phyloP scores from a whole-genome alignment of 2,888 invertebrate species.

The Colostygia pectinataria region DNA sequence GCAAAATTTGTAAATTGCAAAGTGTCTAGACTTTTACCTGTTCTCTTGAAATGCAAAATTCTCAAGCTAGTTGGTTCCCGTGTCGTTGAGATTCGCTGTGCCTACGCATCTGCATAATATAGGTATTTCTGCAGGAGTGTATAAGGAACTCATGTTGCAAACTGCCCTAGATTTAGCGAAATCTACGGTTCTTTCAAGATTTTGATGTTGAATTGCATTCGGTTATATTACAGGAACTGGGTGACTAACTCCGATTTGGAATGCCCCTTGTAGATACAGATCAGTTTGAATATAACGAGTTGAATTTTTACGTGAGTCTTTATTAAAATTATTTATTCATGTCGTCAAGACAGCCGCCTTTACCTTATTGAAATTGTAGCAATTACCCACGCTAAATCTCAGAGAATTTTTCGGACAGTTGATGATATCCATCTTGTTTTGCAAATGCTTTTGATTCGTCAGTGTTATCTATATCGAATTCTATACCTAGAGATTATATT shows the following conservation, averaged over 20 bases:
- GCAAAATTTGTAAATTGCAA: constrained; percentile 75
- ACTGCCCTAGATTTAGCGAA: constrained; percentile 51
- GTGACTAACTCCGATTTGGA: constrained; percentile 26
- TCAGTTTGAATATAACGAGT: constrained; percentile 27
- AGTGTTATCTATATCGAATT: constrained; percentile 37
- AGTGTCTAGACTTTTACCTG: constrained; percentile 72
- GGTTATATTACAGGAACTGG: constrained; percentile 6
- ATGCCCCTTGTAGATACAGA: constrained; percentile 27
- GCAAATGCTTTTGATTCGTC: constrained; percentile 33
- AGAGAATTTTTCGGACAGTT: constrained; percentile 27
- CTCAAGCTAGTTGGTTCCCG: constrained; percentile 50
- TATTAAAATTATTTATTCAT: constrained; percentile 32
- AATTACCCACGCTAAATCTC: constrained; percentile 30
- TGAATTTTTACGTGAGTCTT: constrained; percentile 21
- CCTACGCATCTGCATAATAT: constrained; percentile 51
- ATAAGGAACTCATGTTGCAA: constrained; percentile 52
- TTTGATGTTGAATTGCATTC: background rate
- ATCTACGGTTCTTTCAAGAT: background rate
- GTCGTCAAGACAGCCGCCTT: constrained; percentile 25
- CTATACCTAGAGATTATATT: constrained; percentile 37
- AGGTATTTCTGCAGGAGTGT: constrained; percentile 16
- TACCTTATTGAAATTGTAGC: constrained; percentile 27
- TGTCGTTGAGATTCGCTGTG: constrained; percentile 58
- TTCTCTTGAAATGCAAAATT: constrained; percentile 53
- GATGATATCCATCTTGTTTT: constrained; percentile 28